Conservation (phyloP, 2,888 invertebrate genomes). For the Parnassius mnemosyne region DNA sequence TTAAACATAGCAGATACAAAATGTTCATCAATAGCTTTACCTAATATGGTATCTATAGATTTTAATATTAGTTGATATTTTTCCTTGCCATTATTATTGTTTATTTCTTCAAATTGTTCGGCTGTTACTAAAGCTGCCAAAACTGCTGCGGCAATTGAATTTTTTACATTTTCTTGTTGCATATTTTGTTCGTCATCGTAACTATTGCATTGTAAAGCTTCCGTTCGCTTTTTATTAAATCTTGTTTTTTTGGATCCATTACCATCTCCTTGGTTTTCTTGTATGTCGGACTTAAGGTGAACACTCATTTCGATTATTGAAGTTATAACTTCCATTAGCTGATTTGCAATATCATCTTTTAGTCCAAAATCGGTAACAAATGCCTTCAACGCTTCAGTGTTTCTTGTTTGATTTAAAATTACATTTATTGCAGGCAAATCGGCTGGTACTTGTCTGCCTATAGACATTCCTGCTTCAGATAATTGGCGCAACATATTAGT, state of each 20-base stretch:
- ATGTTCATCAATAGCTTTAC: slow-evolving; percentile 72
- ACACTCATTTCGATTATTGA: slow-evolving; percentile 77
- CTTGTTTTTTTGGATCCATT: slow-evolving; percentile 55
- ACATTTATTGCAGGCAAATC: slow-evolving; percentile 83
- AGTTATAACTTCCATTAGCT: slow-evolving; percentile 72
- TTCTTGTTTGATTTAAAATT: slow-evolving; percentile 72
- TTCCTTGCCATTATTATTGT: slow-evolving; percentile 72
- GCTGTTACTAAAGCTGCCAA: slow-evolving; percentile 74
- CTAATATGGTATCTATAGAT: slow-evolving; percentile 75
- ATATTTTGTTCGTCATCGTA: slow-evolving; percentile 48
- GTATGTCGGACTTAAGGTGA: slow-evolving; percentile 68
- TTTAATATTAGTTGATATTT: slow-evolving; percentile 75
- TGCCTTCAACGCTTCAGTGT: slow-evolving; percentile 72
- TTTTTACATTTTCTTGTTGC: slow-evolving; percentile 75
- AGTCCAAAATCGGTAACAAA: slow-evolving; percentile 73
- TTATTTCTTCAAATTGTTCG: slow-evolving; percentile 74
- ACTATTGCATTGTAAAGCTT: slow-evolving; percentile 39
- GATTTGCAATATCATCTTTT: slow-evolving; percentile 77
- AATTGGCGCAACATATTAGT: slow-evolving; percentile 83
- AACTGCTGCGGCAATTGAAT: slow-evolving; percentile 77
- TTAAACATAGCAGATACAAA: slow-evolving; percentile 73
- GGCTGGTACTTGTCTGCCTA: slow-evolving; percentile 82
- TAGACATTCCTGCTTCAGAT: slow-evolving; percentile 85
- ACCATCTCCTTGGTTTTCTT: slow-evolving; percentile 45
- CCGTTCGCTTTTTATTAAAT: slow-evolving; percentile 52